Conservation (phyloP, 2,113 vertebrate genomes). For the Leptosomus discolor region DNA sequence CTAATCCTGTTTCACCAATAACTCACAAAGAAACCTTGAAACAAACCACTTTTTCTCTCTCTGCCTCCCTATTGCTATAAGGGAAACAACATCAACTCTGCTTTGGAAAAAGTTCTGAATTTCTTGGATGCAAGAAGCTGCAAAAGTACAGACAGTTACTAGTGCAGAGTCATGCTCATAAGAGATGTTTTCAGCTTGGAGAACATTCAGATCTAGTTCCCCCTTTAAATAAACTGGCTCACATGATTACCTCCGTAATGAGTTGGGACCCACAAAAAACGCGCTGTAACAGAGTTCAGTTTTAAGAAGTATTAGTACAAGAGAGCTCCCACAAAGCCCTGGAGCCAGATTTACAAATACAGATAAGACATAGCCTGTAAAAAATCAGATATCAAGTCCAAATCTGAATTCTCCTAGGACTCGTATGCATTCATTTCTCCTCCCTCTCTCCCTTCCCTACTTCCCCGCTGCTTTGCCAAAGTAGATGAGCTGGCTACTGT, state of each 20-base stretch:
- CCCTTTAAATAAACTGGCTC: background rate
- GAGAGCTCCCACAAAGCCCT: background rate
- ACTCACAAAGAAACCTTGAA: background rate
- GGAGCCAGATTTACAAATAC: background rate
- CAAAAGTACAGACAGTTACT: background rate
- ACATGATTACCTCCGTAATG: constrained; percentile 7
- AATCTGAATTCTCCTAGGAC: constrained; percentile 8
- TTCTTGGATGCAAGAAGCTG: background rate
- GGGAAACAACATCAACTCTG: background rate
- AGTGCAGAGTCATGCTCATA: background rate
- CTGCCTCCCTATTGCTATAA: rapidly evolving
- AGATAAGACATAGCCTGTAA: background rate
- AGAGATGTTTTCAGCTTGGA: background rate
- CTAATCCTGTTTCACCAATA: background rate
- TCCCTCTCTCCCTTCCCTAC: background rate
- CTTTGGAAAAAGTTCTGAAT: background rate
- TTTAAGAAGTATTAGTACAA: background rate
- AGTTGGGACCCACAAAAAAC: background rate
- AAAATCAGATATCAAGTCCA: background rate
- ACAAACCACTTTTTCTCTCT: background rate
- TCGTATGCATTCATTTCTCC: background rate
- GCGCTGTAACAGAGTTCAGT: background rate
- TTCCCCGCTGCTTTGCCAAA: background rate
- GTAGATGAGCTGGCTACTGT: constrained; percentile 25
- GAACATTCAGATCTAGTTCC: constrained; percentile 14